Base-by-base conservation (phyloP, 2,113 vertebrate species). In the Noturus placidus region DNA sequence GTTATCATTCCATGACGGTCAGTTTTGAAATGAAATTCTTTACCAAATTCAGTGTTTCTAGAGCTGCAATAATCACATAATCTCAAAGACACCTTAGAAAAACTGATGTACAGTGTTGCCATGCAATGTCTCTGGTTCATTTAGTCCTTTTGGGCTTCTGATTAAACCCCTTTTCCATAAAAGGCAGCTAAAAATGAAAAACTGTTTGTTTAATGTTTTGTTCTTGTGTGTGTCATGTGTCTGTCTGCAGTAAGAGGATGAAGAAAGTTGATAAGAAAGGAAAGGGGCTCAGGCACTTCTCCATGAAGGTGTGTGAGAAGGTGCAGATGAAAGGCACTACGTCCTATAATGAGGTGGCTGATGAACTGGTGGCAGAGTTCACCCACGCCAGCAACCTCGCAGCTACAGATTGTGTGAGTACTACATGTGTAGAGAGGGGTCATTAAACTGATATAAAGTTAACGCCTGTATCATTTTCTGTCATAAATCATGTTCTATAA, bases 291-390 rank as follows among this genome's bases (percentile, higher is more conserved):
- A 94, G 97, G 77, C 96, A 97, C 92, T 97, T 97, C 93, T 97
- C 96, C 81, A 97, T 97, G 96, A 97, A 97, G 94, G 97, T 97
- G n/a, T 97, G 96, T 91, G 96, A 97, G 92, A 97, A 97, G 93
- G 96, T 97, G 86, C 97, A 97, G 4, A 95, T 95, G 87, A 97
- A 97, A 93, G 97, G 96, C 87, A 97, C 96, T 72, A 97, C 97
- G 1, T 96, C 97, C 0, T 97, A 97, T 87, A 97, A 97, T 33
- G 97, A 97, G 92, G 97, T 97, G 0, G 96, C 97, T 25, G 97
- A 97, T 90, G 97, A 97, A 82, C 93, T 97, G 78, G 97, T 97
- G 2, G 94, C 96, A 0, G 97, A 97, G 90, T 96, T 97, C 91
- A 96, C 96, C 84, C 94, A 93, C 83, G 94, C 95, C 27, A 95